Evolutionary conservation across 2,113 vertebrate genomes (phyloP).

Genomic region (Pithys albifrons): DNA sequence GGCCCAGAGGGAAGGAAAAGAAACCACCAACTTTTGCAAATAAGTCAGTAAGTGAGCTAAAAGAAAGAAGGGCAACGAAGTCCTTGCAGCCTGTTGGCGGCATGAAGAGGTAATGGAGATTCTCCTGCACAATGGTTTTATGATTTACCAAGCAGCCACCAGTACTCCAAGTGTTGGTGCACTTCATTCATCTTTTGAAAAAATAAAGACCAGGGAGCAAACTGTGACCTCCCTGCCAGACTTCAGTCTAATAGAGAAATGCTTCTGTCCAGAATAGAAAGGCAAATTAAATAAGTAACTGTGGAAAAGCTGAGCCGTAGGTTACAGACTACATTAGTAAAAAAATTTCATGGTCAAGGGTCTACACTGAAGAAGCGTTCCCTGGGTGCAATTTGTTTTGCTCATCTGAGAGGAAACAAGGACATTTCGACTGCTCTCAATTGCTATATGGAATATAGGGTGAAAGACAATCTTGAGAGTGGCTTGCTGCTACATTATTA

Average conservation of each 20-base stretch:
- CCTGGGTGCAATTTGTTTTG: slow-evolving; percentile 13
- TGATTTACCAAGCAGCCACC: not conserved
- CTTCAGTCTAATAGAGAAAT: not conserved
- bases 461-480: slow-evolving; percentile 60
- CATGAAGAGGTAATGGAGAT: not conserved
- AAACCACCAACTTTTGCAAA: not conserved
- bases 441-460: slow-evolving; percentile 16
- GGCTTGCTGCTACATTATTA: slow-evolving; percentile 35
- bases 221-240: not conserved
- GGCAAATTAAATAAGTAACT: not conserved
- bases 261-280: not conserved
- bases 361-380: not conserved
- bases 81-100: not conserved
- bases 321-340: not conserved
- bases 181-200: not conserved
- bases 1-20: not conserved
- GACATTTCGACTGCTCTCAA: not conserved
- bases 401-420: slow-evolving; percentile 6
- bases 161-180: not conserved
- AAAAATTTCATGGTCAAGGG: not conserved
- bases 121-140: not conserved
- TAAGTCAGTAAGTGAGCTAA: not conserved
- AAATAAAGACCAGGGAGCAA: not conserved
- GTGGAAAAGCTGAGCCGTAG: not conserved
- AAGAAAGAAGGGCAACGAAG: not conserved